phyloP scores from a whole-genome alignment of 2,113 vertebrate species.

The Aviceda subcristata region DNA sequence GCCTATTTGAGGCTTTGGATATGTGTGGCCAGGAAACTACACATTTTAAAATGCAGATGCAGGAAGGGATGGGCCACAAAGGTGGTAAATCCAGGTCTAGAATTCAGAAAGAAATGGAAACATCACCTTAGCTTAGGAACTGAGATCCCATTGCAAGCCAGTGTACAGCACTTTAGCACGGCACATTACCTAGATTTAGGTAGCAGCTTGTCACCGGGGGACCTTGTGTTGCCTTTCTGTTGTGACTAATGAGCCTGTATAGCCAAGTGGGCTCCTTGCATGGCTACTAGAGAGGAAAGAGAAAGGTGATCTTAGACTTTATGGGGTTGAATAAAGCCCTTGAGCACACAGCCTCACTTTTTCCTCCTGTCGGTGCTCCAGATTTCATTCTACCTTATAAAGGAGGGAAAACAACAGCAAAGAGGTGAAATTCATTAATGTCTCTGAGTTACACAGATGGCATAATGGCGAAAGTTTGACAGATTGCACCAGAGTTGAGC shows the following conservation, averaged over 20 bases:
- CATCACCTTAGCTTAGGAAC: not conserved
- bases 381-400: not conserved
- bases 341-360: not conserved
- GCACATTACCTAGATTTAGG: slow-evolving; percentile 44
- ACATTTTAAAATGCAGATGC: not conserved
- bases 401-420: not conserved
- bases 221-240: slow-evolving; percentile 17
- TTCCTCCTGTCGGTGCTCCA: not conserved
- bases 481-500: not conserved
- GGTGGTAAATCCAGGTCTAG: not conserved
- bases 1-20: not conserved
- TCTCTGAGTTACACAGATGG: not conserved
- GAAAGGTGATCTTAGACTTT: not conserved
- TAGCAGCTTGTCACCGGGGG: slow-evolving; percentile 24
- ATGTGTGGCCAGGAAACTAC: not conserved
- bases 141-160: not conserved
- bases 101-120: not conserved
- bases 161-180: not conserved
- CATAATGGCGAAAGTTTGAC: not conserved
- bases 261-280: not conserved
- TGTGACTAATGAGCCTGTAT: slow-evolving; percentile 21
- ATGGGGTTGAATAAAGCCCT: not conserved
- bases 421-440: not conserved
- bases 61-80: not conserved
- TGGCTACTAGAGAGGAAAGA: not conserved